Evolutionary conservation across 30 jellyfish, hydroid and myxozoan genomes (phyloP).

Genomic region (Catostylus mosaicus): DNA sequence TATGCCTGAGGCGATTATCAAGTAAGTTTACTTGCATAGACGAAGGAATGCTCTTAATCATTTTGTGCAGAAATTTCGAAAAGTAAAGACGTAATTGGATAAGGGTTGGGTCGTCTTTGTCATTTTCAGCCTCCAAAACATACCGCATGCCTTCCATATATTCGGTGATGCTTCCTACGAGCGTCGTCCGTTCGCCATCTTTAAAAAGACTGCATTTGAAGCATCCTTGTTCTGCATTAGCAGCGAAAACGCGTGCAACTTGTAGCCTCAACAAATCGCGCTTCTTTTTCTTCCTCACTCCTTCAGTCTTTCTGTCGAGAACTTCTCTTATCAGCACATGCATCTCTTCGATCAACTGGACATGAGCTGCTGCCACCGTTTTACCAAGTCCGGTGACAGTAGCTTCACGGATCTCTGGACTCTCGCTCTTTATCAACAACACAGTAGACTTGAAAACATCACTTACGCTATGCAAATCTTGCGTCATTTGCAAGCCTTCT

Average conservation of each 20-base stretch:
- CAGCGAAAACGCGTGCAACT: constrained; percentile 94
- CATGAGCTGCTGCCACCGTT: constrained; percentile 92
- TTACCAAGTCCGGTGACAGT: constrained; percentile 99
- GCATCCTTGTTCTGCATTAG: constrained; percentile 97
- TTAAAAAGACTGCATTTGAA: constrained; percentile 82
- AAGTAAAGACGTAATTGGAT: constrained; percentile 83
- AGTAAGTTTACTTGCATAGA: constrained; percentile 79
- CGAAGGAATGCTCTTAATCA: constrained; percentile 96
- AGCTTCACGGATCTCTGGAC: constrained; percentile 96
- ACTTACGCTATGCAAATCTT: constrained; percentile 76
- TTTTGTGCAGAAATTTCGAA: constrained; percentile 90
- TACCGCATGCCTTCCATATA: constrained; percentile 93
- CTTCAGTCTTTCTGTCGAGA: constrained; percentile 93
- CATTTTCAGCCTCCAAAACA: constrained; percentile 85
- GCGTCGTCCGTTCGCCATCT: constrained; percentile 69
- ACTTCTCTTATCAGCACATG: constrained; percentile 90
- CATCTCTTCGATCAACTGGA: constrained; percentile 94
- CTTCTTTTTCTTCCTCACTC: constrained; percentile 94
- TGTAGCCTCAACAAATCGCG: constrained; percentile 91
- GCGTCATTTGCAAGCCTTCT: constrained; percentile 65
- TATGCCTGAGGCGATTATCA: constrained; percentile 92
- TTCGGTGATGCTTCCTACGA: constrained; percentile 77
- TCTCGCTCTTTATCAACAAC: constrained; percentile 87
- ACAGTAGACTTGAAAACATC: constrained; percentile 91
- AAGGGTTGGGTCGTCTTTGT: constrained; percentile 84